Base-by-base conservation (phyloP, 2,113 vertebrate genomes). In the Salvelinus fontinalis region DNA sequence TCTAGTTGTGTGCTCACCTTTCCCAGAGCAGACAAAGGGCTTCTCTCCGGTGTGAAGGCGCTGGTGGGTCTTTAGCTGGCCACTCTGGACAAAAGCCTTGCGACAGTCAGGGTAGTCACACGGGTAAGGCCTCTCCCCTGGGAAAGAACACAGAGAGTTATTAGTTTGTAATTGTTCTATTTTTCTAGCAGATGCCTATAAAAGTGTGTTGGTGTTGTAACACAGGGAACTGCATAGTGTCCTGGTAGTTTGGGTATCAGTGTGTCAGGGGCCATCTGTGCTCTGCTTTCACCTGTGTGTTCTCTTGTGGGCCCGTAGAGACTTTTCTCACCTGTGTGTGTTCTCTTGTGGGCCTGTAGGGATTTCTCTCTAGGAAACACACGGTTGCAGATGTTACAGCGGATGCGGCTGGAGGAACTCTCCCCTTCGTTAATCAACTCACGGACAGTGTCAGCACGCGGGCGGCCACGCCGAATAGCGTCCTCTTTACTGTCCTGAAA, bases 1-100 rank as follows among this genome's bases (percentile, higher is more conserved):
- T 1, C 60, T 7, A 7, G 29, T 2, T 12, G 31, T 51, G 27
- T 54, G 16, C 68, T 85, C 87, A 99, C 98, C 97, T 87, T 96
- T 97, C 92, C 98, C 97, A 2, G 97, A 97, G 89, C 98, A 99
- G 78, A 98, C 96, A 6, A 99, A 99, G 64, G 98, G 98, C 75
- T 99, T 99, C 80, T 99, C 98, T 80, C 98, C 98, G 0, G 98
- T 99, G 86, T 99, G 98, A 71, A 99, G 95, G 26, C 97, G 95
- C 88, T 99, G 97, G 79, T 99, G 98, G 18, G 98, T 99, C 91
- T 99, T 99, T 81, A 99, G 94, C 87, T 99, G 98, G 70, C 97
- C 98, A 0, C 98, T 99, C 90, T 99, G 97, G 79, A 98, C 98
- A 89, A 99, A 99, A 5, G 97, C 97, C 93, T 99, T 99, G 48